Evolutionary conservation across 2,888 invertebrate species (phyloP).

Genomic region (Odontothrips loti): DNA sequence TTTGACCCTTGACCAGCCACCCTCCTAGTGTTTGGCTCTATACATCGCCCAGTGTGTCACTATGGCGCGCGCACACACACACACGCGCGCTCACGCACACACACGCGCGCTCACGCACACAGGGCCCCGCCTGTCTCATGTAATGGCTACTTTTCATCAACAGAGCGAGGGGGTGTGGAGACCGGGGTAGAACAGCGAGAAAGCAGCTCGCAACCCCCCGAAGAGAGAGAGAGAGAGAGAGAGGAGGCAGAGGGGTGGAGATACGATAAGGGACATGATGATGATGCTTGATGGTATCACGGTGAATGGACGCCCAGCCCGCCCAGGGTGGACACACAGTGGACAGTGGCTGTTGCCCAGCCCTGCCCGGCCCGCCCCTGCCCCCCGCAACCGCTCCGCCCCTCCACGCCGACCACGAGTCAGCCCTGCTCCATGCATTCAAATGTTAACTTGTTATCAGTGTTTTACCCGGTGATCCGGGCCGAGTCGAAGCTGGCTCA

Average conservation of each 20-base stretch:
- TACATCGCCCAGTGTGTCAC: too few species aligned
- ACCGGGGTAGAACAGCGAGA: neutral
- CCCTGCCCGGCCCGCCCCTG: too few species aligned
- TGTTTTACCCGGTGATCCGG: neutral
- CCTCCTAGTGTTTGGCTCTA: too few species aligned
- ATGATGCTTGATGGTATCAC: constrained; percentile 12
- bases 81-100: neutral
- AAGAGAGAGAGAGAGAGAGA: too few species aligned
- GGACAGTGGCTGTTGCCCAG: neutral
- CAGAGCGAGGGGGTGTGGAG: neutral
- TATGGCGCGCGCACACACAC: neutral
- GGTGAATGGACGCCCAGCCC: neutral
- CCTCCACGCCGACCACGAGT: too few species aligned
- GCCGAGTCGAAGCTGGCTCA: neutral
- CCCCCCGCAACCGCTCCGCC: too few species aligned
- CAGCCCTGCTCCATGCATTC: neutral
- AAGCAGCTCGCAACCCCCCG: neutral
- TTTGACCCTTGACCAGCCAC: too few species aligned
- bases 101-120: neutral
- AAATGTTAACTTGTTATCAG: neutral
- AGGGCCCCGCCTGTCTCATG: neutral
- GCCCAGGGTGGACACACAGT: neutral
- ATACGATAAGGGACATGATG: constrained; percentile 1
- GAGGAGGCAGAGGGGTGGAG: neutral
- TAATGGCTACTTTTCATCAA: constrained; percentile 25